A percentile compares a stretch with the other conserved stretches of the same genome.
phyloP scores from a whole-genome alignment of 2,113 vertebrate species.

The Eretmodus cyanostictus region DNA sequence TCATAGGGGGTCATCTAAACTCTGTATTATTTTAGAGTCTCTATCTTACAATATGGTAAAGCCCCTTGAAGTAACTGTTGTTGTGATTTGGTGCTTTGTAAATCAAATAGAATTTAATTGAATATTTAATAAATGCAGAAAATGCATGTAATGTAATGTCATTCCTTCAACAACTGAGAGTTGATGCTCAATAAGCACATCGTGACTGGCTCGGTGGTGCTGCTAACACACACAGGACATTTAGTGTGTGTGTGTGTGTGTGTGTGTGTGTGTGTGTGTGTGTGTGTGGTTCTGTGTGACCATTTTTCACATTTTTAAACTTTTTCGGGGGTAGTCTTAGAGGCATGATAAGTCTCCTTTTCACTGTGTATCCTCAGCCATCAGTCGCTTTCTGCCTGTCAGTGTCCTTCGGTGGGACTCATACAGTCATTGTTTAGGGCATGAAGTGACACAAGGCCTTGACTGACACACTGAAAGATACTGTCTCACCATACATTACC shows the following conservation, averaged over 20 bases:
- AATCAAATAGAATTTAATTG: neutral
- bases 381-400: neutral
- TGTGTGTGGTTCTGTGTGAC: neutral
- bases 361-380: neutral
- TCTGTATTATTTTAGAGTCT: neutral
- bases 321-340: neutral
- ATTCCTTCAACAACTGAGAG: neutral
- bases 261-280: neutral
- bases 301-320: neutral
- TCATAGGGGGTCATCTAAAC: neutral
- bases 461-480: slow-evolving; percentile 8
- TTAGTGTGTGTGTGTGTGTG: neutral
- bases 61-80: neutral
- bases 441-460: slow-evolving; percentile 21
- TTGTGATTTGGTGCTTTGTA: neutral
- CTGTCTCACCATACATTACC: slow-evolving; percentile 6
- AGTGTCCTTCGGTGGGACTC: slow-evolving; percentile 2
- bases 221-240: neutral
- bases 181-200: neutral
- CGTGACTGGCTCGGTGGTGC: neutral
- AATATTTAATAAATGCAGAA: neutral
- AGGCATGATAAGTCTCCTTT: neutral
- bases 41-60: neutral
- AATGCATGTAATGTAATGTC: neutral
- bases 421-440: slow-evolving; percentile 15